Percentiles rank a stretch among this genome's conserved stretches.
Evolutionary conservation across 2,888 invertebrate genomes (phyloP).

Genomic region (Pristionchus entomophagus): DNA sequence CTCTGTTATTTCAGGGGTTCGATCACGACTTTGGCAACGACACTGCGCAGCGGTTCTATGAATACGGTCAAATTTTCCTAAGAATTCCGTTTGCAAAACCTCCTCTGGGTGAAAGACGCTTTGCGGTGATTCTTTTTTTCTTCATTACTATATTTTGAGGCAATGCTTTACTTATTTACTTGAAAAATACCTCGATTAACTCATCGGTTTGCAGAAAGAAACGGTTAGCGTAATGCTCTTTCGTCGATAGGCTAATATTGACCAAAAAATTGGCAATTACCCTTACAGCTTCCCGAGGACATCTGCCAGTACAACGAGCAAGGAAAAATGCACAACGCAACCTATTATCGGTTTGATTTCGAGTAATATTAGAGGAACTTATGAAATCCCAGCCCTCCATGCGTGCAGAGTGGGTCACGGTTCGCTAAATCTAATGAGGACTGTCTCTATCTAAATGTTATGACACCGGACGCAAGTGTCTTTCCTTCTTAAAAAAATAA

Average conservation of each 20-base stretch:
- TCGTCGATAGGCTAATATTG: too few species aligned
- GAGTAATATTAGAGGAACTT: not conserved
- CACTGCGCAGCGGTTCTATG: not conserved
- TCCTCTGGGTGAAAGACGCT: not conserved
- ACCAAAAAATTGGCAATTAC: not conserved
- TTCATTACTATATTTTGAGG: too few species aligned
- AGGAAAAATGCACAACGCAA: not conserved
- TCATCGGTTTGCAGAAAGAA: too few species aligned
- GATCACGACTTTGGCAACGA: not conserved
- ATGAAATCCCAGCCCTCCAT: constrained; percentile 1
- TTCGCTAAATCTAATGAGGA: not conserved
- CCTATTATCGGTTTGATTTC: not conserved
- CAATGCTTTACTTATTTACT: not conserved
- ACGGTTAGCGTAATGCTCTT: too few species aligned
- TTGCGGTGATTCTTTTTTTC: not conserved
- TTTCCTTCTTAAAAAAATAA: not conserved
- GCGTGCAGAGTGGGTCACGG: not conserved
- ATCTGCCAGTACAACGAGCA: not conserved
- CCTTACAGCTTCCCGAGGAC: not conserved
- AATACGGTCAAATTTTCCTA: not conserved
- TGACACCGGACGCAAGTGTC: not conserved
- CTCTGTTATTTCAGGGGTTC: not conserved
- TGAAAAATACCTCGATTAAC: too few species aligned
- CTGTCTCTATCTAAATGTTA: constrained; percentile 41
- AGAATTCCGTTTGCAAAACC: constrained; percentile 9